phyloP scores from a whole-genome alignment of 2,113 vertebrate genomes.

The Ammospiza nelsoni region DNA sequence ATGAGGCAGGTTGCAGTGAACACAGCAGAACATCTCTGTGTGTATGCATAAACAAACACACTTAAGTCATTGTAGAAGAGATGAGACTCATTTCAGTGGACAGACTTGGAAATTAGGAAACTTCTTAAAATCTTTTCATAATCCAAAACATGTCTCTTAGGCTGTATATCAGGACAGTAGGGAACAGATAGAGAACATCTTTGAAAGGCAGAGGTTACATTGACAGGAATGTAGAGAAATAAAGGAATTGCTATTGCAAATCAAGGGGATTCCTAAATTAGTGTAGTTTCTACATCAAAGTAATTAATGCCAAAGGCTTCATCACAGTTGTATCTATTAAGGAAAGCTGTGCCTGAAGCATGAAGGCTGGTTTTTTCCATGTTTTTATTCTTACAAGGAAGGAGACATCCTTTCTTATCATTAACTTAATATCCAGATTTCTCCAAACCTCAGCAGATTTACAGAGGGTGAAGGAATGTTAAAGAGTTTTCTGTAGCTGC shows the following conservation, averaged over 20 bases:
- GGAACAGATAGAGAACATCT: background rate
- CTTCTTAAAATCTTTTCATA: background rate
- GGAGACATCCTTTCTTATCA: background rate
- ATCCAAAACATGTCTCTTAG: background rate
- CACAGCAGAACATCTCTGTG: background rate
- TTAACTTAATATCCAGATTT: constrained; percentile 8
- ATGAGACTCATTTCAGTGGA: background rate
- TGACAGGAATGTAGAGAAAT: background rate
- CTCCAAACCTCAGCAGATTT: background rate
- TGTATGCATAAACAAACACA: background rate
- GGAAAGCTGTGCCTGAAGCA: background rate
- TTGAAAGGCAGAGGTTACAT: background rate
- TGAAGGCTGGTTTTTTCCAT: background rate
- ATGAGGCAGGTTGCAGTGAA: background rate
- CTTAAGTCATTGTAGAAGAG: background rate
- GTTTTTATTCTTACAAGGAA: background rate
- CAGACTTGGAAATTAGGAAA: background rate
- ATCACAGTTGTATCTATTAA: background rate
- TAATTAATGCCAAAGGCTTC: background rate
- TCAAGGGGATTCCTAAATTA: background rate
- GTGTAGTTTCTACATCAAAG: background rate
- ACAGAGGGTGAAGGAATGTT: background rate
- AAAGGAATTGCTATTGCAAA: background rate
- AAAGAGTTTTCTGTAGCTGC: background rate
- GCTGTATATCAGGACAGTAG: background rate